Conservation (phyloP, 2,888 invertebrate species). For the Papilio demoleus region DNA sequence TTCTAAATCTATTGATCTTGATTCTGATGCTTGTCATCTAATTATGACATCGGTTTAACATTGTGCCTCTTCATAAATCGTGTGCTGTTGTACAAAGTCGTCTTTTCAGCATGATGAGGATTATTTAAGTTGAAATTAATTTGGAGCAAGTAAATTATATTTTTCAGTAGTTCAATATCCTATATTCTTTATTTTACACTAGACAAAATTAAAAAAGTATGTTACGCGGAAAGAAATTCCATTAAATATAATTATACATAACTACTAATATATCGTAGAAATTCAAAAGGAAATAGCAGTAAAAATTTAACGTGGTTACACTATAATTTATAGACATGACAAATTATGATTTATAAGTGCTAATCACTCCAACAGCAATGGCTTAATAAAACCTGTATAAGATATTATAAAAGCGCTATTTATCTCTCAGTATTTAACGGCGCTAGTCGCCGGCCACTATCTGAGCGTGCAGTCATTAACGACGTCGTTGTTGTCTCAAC, state of each 20-base stretch:
- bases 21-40: neutral
- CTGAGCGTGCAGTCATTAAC: constrained; percentile 59
- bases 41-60: constrained; percentile 2
- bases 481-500: constrained; percentile 78
- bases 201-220: too few relatives aligned
- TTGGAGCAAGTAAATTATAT: neutral
- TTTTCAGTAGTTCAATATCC: neutral
- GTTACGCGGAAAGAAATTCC: too few relatives aligned
- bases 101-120: neutral
- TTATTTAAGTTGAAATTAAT: constrained; percentile 2
- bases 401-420: constrained; percentile 9
- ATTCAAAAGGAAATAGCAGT: too few relatives aligned
- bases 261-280: too few relatives aligned
- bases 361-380: neutral
- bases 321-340: neutral
- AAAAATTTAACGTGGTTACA: neutral
- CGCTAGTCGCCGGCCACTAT: constrained; percentile 42
- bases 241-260: too few relatives aligned
- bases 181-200: neutral
- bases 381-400: neutral
- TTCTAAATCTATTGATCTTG: constrained; percentile 16
- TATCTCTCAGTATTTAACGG: constrained; percentile 29
- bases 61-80: constrained; percentile 4
- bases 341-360: neutral
- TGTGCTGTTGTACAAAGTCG: neutral